These are phyloP conservation scores for Drosophila austrosaltans DNA, from an alignment of 2,888 invertebrate species.

Conservation along the genomic window DNA sequence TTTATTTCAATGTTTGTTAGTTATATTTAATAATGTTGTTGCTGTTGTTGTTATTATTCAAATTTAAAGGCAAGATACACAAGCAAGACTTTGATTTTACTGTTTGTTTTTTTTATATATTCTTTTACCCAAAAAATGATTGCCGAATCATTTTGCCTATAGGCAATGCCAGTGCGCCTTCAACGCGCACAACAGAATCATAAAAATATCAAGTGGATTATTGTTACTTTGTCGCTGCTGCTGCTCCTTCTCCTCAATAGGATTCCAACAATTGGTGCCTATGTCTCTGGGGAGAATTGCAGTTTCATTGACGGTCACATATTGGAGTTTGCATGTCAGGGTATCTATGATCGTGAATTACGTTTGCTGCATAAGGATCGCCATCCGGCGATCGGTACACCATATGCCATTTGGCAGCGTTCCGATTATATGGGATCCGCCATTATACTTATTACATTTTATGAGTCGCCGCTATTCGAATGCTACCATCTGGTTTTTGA, in stretches of 20 bases:
- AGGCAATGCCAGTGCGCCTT: conserved; percentile 69
- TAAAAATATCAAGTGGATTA: conserved; percentile 54
- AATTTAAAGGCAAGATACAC: neutral
- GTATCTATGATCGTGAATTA: conserved; percentile 42
- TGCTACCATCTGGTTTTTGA: conserved; percentile 50
- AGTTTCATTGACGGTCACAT: conserved; percentile 59
- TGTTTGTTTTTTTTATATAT: conserved; percentile 26
- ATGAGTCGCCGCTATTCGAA: conserved; percentile 55
- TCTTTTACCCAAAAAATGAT: conserved; percentile 57
- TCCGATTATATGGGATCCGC: conserved; percentile 44
- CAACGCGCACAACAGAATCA: conserved; percentile 45
- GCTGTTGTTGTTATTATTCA: neutral
- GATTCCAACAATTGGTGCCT: conserved; percentile 21
- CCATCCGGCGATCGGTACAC: conserved; percentile 46
- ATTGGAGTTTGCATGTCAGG: conserved; percentile 57
- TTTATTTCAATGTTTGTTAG: neutral
- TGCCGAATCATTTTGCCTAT: conserved; percentile 58
- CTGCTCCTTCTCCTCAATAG: conserved; percentile 1
- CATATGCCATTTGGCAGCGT: conserved; percentile 61
- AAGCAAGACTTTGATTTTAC: conserved; percentile 18
- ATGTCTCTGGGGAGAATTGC: conserved; percentile 40
- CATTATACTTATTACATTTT: conserved; percentile 56
- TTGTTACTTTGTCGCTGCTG: conserved; percentile 38
- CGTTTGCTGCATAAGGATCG: conserved; percentile 56
- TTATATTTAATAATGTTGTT: neutral